Conservation (phyloP, 2,113 vertebrate genomes). For the Calyptomena viridis region DNA sequence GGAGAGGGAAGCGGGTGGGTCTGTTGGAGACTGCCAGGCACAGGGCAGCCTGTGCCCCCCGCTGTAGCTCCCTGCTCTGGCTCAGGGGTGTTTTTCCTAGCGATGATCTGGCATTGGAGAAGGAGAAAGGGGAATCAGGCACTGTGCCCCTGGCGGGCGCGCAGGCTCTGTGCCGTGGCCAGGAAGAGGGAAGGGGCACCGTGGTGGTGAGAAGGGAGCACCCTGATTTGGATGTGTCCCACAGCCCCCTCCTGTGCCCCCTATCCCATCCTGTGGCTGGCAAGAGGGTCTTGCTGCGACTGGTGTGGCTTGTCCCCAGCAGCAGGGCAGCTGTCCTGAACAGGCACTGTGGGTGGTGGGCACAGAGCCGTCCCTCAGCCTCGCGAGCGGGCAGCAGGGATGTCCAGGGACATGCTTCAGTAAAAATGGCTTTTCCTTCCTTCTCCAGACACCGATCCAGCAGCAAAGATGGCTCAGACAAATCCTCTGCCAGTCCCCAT, state of each 20-base stretch:
- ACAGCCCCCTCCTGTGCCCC: accelerated
- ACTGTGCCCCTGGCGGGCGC: accelerated
- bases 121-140: background rate
- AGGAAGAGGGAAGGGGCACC: background rate
- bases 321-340: background rate
- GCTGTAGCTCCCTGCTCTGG: accelerated
- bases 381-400: background rate
- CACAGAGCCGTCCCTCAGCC: background rate
- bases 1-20: background rate
- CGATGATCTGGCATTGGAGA: accelerated
- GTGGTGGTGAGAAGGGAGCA: accelerated
- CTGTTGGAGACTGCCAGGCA: background rate
- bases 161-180: accelerated
- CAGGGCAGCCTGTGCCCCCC: accelerated
- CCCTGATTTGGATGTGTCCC: background rate
- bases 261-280: background rate
- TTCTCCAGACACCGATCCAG: slow-evolving; percentile 70
- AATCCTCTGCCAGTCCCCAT: slow-evolving; percentile 84
- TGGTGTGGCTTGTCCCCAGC: background rate
- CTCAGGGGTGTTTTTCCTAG: background rate
- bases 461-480: slow-evolving; percentile 88
- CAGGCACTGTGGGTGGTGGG: accelerated
- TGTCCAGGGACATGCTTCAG: background rate
- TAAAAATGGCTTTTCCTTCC: background rate
- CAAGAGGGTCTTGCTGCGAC: accelerated